Conservation (phyloP, 2,113 vertebrate genomes). For the Dissostichus mawsoni region DNA sequence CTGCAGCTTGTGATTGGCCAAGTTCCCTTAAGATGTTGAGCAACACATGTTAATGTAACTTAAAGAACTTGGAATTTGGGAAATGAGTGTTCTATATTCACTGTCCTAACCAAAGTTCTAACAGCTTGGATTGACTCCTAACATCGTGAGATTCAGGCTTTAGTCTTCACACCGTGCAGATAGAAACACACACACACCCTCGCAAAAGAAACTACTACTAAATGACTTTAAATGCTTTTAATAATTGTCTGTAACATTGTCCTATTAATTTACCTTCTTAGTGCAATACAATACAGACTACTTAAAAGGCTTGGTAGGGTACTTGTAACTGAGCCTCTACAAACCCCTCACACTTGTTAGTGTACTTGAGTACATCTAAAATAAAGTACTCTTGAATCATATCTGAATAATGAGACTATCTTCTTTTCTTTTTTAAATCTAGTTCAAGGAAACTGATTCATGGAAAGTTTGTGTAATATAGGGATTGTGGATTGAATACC, state of each 20-base stretch:
- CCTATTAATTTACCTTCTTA: no score
- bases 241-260: no score
- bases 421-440: not conserved
- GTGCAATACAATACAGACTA: not conserved
- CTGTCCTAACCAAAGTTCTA: not conserved
- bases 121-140: not conserved
- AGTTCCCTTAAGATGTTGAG: not conserved
- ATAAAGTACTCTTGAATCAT: not conserved
- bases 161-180: not conserved
- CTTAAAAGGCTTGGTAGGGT: not conserved
- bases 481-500: not conserved
- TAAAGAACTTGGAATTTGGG: not conserved
- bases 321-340: not conserved
- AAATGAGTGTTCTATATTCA: not conserved
- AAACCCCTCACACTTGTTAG: not conserved
- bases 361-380: not conserved
- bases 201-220: no score
- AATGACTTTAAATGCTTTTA: no score
- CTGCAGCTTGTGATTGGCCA: not conserved
- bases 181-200: not conserved
- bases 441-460: not conserved
- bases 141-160: no score
- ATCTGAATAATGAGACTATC: not conserved
- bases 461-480: not conserved
- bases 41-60: not conserved